Conservation (phyloP, 2,888 invertebrate species). For the Cyrtodaria siliqua region DNA sequence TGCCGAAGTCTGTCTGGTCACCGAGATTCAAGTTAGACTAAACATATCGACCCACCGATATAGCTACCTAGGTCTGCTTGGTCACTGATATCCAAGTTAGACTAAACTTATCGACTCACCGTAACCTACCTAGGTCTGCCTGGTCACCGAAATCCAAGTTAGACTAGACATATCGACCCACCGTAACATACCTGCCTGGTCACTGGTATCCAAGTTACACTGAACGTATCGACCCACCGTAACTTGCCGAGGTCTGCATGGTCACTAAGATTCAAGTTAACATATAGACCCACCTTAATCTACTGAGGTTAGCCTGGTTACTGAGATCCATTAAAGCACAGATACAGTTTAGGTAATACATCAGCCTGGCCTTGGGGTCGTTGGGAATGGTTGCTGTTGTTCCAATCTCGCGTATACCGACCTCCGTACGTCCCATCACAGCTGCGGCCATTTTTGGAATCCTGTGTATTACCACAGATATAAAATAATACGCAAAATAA, state of each 20-base stretch:
- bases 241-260: constrained; percentile 26
- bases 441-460: constrained; percentile 9
- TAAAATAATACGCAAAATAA: no score
- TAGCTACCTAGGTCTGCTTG: no score
- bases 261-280: constrained; percentile 45
- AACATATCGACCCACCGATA: no score
- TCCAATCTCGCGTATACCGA: constrained; percentile 1
- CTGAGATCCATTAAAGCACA: constrained; percentile 24
- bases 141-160: background rate
- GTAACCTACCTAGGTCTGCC: no score
- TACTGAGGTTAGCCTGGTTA: background rate
- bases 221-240: constrained; percentile 13
- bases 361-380: constrained; percentile 17
- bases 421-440: constrained; percentile 3
- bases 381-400: constrained; percentile 8
- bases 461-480: no score
- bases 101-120: no score
- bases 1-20: no score
- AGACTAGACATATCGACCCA: background rate
- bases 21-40: no score
- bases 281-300: constrained; percentile 8
- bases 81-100: no score
- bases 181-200: background rate
- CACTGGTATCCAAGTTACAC: background rate
- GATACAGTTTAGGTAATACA: constrained; percentile 42